phyloP scores from a whole-genome alignment of 2,888 invertebrate genomes.

The Harpalus rufipes region DNA sequence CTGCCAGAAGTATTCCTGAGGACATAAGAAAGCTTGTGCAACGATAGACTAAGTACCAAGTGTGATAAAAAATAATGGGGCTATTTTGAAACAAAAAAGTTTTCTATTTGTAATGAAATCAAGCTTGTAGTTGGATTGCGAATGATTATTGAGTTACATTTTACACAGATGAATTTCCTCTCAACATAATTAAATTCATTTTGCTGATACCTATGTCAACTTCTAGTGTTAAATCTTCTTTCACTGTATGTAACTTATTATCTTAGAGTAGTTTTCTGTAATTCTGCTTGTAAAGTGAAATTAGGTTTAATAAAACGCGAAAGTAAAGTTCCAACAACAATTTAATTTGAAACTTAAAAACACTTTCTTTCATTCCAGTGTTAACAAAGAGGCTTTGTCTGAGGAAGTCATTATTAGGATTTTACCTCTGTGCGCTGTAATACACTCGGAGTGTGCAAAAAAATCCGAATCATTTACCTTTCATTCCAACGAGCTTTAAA shows the following conservation, averaged over 20 bases:
- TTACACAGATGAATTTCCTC: too few species aligned
- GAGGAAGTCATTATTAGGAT: constrained; percentile 39
- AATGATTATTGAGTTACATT: too few species aligned
- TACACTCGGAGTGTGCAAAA: neutral
- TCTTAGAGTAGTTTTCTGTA: neutral
- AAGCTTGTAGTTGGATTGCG: too few species aligned
- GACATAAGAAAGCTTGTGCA: too few species aligned
- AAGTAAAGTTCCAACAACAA: constrained; percentile 41
- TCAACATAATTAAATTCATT: too few species aligned
- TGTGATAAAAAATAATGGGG: too few species aligned
- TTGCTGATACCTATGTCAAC: too few species aligned
- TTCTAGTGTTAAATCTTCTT: neutral
- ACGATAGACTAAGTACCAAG: too few species aligned
- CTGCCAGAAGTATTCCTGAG: too few species aligned
- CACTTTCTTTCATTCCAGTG: constrained; percentile 38
- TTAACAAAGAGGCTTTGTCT: constrained; percentile 40
- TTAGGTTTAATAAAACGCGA: constrained; percentile 39
- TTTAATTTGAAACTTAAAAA: constrained; percentile 47
- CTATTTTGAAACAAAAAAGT: too few species aligned
- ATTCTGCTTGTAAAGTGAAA: constrained; percentile 17
- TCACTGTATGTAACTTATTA: neutral
- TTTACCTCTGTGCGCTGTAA: constrained; percentile 13
- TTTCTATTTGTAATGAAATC: too few species aligned
- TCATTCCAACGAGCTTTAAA: neutral
- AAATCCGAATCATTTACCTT: neutral